Evolutionary conservation across 2,888 invertebrate species (phyloP), one percentile per base, ranked within the genome.

Genomic region (Drosophila algonquin): DNA sequence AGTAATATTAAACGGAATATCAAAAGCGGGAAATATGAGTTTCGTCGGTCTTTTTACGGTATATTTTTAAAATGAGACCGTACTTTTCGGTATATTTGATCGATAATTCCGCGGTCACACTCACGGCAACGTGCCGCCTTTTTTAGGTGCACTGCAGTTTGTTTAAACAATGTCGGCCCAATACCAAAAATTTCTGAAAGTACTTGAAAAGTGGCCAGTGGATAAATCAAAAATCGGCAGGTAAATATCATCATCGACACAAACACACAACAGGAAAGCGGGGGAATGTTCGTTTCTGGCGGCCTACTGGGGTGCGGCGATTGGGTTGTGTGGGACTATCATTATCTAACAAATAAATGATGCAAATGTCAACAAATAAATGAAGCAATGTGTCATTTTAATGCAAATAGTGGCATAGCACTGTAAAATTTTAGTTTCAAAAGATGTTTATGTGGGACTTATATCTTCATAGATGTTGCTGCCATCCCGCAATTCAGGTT

Each of bases 181-280:
- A 89, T 96, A 96, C 89, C 95, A 95, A 91, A 94, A 95, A 92
- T 96, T 95, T 90, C 92, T 95, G 45, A 94, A 94, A 93, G 93
- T 97, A 73, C 93, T 97, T 76, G 95, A 96, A 91, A 95, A 95
- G 92, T 97, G 97, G 96, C 97, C 97, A 35, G 89, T 96, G 53
- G 96, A 97, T 89, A 93, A 93, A 89, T 93, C 93, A 56, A 97
- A 96, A 93, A 92, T 93, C 45, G 95, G 95, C 90, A 95, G 96
- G 97, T 96, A 93, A 92, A 14, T n/a, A 40, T 90, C 40, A 21
- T n/a, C 30, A 46, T 1, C 10, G 16, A 56, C 14, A 16, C 8
- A 40, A 47, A 44, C 30, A 67, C 27, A 64, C 45, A 56, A 50
- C 58, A 24, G 16, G 24, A 14, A 45, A 18, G 46, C 6, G 18